Evolutionary conservation across 2,888 invertebrate species (phyloP).

Genomic region (Ormia ochracea): DNA sequence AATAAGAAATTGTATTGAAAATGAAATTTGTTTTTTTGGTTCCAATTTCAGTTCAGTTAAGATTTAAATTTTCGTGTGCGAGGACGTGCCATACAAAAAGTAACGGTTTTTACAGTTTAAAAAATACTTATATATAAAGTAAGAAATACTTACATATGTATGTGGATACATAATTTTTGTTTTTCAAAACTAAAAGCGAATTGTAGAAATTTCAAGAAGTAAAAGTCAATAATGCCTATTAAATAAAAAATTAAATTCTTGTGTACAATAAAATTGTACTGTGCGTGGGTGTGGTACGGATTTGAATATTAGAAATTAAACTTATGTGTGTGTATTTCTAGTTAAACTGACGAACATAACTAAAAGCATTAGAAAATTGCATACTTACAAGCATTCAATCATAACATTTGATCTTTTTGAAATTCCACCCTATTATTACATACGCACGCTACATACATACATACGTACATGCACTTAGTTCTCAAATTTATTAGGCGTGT

Average conservation of each 20-base stretch:
- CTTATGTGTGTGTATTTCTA: background rate
- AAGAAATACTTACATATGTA: conserved; percentile 19
- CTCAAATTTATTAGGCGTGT: too few species aligned
- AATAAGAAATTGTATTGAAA: conserved; percentile 45
- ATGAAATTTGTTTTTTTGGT: conserved; percentile 55
- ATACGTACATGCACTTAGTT: too few species aligned
- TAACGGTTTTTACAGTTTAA: conserved; percentile 33
- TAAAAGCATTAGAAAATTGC: background rate
- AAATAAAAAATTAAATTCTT: background rate
- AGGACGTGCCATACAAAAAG: conserved; percentile 63
- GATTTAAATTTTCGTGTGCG: conserved; percentile 71
- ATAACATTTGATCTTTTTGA: background rate
- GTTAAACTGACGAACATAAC: background rate
- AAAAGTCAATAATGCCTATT: background rate
- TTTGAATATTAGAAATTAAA: background rate
- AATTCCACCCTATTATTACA: too few species aligned
- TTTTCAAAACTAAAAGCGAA: conserved; percentile 6
- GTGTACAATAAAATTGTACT: background rate
- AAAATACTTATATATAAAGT: conserved; percentile 33
- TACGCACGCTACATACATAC: too few species aligned
- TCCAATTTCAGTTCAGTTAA: conserved; percentile 70
- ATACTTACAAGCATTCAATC: background rate
- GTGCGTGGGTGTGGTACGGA: conserved; percentile 59
- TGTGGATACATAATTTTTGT: background rate
- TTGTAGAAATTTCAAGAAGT: background rate